phyloP scores from a whole-genome alignment of 1,140 invertebrate genomes.

The Cepaea nemoralis region DNA sequence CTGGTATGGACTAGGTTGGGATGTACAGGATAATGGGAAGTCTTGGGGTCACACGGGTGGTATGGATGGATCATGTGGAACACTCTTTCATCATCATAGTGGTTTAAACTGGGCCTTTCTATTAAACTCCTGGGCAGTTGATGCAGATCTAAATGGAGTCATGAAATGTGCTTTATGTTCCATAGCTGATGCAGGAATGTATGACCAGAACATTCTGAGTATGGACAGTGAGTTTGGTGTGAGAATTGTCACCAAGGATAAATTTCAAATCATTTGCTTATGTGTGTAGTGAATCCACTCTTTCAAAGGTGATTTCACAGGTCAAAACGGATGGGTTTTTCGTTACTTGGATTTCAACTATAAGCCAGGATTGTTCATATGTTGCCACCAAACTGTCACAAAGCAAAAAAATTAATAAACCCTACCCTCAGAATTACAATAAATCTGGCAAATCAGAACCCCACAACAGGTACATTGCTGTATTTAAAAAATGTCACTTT shows the following conservation, averaged over 20 bases:
- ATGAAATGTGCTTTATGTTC: slow-evolving; percentile 61
- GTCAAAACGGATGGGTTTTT: slow-evolving; percentile 39
- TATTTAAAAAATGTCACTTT: background rate
- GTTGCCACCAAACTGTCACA: background rate
- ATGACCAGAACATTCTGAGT: slow-evolving; percentile 4
- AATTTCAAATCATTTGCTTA: slow-evolving; percentile 48
- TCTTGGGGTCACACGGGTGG: slow-evolving; percentile 67
- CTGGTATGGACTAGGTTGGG: slow-evolving; percentile 69
- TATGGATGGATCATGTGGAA: slow-evolving; percentile 66
- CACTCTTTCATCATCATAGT: slow-evolving; percentile 53
- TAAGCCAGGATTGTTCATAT: background rate
- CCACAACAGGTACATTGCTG: background rate
- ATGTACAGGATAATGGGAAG: slow-evolving; percentile 60
- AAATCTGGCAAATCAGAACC: background rate
- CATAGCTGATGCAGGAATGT: slow-evolving; percentile 39
- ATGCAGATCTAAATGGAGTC: slow-evolving; percentile 66
- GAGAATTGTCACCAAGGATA: slow-evolving; percentile 43
- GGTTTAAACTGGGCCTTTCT: slow-evolving; percentile 64
- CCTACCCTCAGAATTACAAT: background rate
- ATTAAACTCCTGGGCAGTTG: slow-evolving; percentile 63
- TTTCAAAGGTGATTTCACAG: slow-evolving; percentile 15
- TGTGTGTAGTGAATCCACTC: slow-evolving; percentile 32
- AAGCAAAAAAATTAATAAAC: background rate
- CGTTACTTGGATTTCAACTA: background rate
- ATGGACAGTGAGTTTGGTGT: slow-evolving; percentile 4